Conservation (phyloP, 35 echinoderm and acorn worm species). For the Hemicentrotus pulcherrimus region DNA sequence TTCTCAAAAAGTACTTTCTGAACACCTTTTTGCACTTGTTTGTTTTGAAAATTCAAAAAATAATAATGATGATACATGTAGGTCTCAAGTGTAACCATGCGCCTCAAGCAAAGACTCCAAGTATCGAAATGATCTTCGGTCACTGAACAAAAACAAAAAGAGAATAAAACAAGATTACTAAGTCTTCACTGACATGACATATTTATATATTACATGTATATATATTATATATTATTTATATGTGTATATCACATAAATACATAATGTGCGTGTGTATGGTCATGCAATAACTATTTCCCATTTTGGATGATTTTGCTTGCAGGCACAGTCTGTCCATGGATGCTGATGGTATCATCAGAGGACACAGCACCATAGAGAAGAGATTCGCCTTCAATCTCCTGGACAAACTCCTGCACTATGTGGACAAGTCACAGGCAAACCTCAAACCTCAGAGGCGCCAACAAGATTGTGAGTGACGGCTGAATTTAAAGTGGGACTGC, state of each 20-base stretch:
- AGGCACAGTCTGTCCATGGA: slow-evolving; percentile 63
- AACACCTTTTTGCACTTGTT: too few relatives aligned
- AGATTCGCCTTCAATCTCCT: slow-evolving; percentile 97
- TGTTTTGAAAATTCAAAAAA: too few relatives aligned
- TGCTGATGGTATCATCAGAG: slow-evolving; percentile 78
- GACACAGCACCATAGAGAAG: slow-evolving; percentile 91
- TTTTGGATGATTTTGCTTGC: background rate
- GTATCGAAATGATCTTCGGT: too few relatives aligned
- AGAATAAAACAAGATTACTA: too few relatives aligned
- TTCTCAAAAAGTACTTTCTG: too few relatives aligned
- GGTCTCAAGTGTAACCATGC: too few relatives aligned
- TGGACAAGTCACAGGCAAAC: slow-evolving; percentile 96
- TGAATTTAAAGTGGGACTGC: too few relatives aligned
- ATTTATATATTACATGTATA: too few relatives aligned
- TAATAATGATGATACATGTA: too few relatives aligned
- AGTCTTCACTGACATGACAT: too few relatives aligned
- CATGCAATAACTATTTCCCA: background rate
- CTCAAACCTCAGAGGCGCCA: slow-evolving; percentile 87
- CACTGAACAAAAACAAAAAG: too few relatives aligned
- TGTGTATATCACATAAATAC: background rate
- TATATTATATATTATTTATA: background rate
- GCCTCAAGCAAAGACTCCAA: too few relatives aligned
- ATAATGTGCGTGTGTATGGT: background rate
- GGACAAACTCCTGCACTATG: slow-evolving; percentile 95
- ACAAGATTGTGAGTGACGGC: slow-evolving; percentile 58